These are phyloP conservation scores for Plumapathes pennacea DNA, from an alignment of 92 coral and sea anemone genomes.

Conservation along the genomic window DNA sequence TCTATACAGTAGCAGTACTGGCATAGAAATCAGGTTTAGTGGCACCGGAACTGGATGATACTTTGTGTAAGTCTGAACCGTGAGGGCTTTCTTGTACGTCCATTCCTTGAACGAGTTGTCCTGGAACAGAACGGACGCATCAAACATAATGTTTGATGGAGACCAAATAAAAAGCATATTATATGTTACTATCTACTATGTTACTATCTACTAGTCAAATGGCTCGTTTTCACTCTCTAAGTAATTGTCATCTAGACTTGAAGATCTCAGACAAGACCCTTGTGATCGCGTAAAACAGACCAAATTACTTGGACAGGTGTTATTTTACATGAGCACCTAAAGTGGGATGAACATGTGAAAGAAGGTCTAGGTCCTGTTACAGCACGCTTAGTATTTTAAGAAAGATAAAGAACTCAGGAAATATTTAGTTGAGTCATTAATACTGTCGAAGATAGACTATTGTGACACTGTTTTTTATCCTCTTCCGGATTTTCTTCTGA, in stretches of 20 bases:
- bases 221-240: neutral
- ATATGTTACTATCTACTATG: too few species aligned
- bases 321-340: conserved; percentile 2
- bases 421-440: conserved; percentile 4
- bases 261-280: conserved; percentile 4
- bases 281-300: conserved; percentile 2
- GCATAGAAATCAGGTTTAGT: too few species aligned
- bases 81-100: too few species aligned
- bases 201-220: neutral
- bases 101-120: too few species aligned
- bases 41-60: too few species aligned
- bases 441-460: conserved; percentile 5
- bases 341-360: conserved; percentile 6
- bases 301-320: conserved; percentile 24
- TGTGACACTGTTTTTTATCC: conserved; percentile 5
- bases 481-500: conserved; percentile 1
- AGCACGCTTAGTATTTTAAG: conserved; percentile 1
- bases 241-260: neutral
- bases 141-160: too few species aligned
- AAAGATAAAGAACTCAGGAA: conserved; percentile 8
- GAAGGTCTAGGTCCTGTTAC: conserved; percentile 4
- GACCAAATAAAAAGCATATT: too few species aligned
- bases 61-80: too few species aligned
- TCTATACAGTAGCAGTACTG: too few species aligned
- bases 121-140: too few species aligned